Conservation (phyloP, 2,888 invertebrate genomes). For the Prosopocoilus inquinatus region DNA sequence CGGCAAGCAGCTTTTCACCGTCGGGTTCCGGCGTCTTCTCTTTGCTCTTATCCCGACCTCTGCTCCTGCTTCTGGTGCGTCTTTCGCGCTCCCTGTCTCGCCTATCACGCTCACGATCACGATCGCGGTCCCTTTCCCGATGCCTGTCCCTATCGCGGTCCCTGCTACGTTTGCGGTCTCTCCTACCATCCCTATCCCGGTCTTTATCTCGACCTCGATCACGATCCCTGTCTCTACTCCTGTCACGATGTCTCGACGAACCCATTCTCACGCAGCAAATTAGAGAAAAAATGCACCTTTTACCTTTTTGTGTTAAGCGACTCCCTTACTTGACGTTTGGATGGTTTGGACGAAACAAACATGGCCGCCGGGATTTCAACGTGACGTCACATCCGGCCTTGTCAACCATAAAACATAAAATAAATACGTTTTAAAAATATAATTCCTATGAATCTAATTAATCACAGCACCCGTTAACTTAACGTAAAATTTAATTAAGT, state of each 20-base stretch:
- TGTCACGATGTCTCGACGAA: constrained; percentile 54
- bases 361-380: not conserved
- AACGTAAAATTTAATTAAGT: too few species aligned
- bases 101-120: constrained; percentile 40
- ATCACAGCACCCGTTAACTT: too few species aligned
- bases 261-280: constrained; percentile 48
- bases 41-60: constrained; percentile 41
- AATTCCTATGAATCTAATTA: not conserved
- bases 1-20: constrained; percentile 53
- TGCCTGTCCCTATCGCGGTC: constrained; percentile 45
- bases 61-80: constrained; percentile 32
- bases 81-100: constrained; percentile 38
- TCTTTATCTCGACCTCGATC: constrained; percentile 35
- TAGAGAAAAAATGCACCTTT: not conserved
- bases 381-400: constrained; percentile 7
- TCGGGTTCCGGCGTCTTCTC: constrained; percentile 43
- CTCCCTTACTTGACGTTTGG: not conserved
- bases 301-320: too few species aligned
- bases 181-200: constrained; percentile 27
- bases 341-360: not conserved
- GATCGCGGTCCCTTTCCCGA: constrained; percentile 40
- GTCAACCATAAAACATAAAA: not conserved
- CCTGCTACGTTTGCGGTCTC: constrained; percentile 27
- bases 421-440: not conserved
- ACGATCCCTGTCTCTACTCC: constrained; percentile 30